phyloP scores from a whole-genome alignment of 2,797 vertebrate genomes.

The Okamejei kenojei region DNA sequence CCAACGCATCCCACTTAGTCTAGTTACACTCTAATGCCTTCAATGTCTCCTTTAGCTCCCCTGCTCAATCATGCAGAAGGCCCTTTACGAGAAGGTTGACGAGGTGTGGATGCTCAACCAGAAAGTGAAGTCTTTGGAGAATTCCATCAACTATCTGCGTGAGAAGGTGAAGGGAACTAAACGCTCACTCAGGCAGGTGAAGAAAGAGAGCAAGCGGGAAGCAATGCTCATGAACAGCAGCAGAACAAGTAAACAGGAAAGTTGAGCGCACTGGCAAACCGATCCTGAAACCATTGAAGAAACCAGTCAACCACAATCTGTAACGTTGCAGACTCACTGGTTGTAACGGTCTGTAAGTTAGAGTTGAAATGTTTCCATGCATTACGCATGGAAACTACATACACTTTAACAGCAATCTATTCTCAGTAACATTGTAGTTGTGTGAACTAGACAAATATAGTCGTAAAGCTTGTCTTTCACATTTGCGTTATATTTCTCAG shows the following conservation, averaged over 20 bases:
- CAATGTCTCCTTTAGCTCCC: slow-evolving; percentile 54
- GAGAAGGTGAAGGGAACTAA: slow-evolving; percentile 63
- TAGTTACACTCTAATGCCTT: neutral
- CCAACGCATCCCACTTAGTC: no score
- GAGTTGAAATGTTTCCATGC: neutral
- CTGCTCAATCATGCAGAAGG: slow-evolving; percentile 72
- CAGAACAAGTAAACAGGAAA: slow-evolving; percentile 40
- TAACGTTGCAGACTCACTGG: slow-evolving; percentile 48
- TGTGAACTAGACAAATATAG: no score
- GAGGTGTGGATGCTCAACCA: slow-evolving; percentile 65
- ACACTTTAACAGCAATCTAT: no score
- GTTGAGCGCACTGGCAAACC: slow-evolving; percentile 57
- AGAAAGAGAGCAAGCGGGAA: slow-evolving; percentile 61
- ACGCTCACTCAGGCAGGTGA: slow-evolving; percentile 68
- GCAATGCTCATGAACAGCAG: slow-evolving; percentile 58
- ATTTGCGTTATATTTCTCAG: no score
- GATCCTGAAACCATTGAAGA: slow-evolving; percentile 54
- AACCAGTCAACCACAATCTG: slow-evolving; percentile 54
- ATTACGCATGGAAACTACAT: no score
- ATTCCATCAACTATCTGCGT: slow-evolving; percentile 68
- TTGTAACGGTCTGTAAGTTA: neutral
- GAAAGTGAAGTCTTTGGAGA: slow-evolving; percentile 69
- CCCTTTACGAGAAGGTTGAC: slow-evolving; percentile 73
- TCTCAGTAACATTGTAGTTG: no score
- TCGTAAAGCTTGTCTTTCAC: no score